These are phyloP conservation scores for Syngnathus scovelli DNA, from an alignment of 2,113 vertebrate genomes.

Conservation along the genomic window DNA sequence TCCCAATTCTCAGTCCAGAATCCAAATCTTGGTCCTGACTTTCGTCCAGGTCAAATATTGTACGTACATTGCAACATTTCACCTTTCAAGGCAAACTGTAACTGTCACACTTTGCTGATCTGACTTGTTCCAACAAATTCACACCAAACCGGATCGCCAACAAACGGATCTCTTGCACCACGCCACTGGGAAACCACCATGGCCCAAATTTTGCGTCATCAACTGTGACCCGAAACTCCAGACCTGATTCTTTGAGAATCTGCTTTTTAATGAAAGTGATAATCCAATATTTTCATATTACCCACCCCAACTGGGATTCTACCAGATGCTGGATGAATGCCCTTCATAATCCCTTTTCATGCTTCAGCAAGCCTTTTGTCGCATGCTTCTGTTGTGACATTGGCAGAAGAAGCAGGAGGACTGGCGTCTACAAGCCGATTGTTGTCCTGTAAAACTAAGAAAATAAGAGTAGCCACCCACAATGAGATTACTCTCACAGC, in stretches of 20 bases:
- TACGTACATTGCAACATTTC: too few species aligned
- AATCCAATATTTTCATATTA: neutral
- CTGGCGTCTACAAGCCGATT: neutral
- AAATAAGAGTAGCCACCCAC: neutral
- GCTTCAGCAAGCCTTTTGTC: constrained; percentile 4
- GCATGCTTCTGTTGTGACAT: neutral
- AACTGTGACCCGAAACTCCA: neutral
- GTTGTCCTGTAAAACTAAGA: neutral
- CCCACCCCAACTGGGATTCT: neutral
- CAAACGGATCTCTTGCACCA: neutral
- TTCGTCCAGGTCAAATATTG: neutral
- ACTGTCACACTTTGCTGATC: neutral
- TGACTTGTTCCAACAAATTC: neutral
- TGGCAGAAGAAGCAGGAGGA: neutral
- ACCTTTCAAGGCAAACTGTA: neutral
- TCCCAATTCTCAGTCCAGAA: neutral
- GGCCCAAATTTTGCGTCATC: neutral
- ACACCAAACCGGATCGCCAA: neutral
- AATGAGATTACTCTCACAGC: neutral
- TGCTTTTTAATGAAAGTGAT: neutral
- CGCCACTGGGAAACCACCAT: neutral
- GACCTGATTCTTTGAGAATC: too few species aligned
- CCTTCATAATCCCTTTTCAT: constrained; percentile 1
- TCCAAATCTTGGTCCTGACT: neutral
- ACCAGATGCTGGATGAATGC: neutral